Conservation (phyloP, 64 coral and sea anemone species). For the Porites australiensis region DNA sequence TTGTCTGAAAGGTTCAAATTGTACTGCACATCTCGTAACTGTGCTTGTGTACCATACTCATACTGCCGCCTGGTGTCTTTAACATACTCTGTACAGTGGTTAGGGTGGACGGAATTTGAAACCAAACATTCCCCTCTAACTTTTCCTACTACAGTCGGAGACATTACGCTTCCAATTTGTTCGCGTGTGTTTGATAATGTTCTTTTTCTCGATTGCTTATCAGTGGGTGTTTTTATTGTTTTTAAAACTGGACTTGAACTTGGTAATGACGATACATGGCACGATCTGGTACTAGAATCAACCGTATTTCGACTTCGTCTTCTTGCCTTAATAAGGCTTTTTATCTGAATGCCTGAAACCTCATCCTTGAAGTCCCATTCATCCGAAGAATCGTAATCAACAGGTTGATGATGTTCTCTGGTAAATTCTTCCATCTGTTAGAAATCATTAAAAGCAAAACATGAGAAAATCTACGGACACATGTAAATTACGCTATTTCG, state of each 20-base stretch:
- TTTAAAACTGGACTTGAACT: neutral
- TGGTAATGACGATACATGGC: neutral
- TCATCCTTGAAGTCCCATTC: constrained; percentile 30
- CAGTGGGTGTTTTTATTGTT: neutral
- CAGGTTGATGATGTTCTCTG: neutral
- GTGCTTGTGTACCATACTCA: neutral
- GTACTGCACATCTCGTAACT: neutral
- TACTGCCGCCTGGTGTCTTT: neutral
- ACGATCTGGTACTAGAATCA: neutral
- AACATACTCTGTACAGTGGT: neutral
- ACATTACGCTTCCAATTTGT: neutral
- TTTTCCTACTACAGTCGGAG: neutral
- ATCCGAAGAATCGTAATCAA: neutral
- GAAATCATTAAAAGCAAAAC: neutral
- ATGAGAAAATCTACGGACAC: too few relatives aligned
- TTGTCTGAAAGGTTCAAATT: neutral
- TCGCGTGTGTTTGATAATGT: neutral
- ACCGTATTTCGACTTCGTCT: neutral
- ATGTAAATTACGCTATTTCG: too few relatives aligned
- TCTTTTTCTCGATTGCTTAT: neutral
- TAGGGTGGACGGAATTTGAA: too few relatives aligned
- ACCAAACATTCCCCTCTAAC: neutral
- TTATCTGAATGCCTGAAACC: neutral
- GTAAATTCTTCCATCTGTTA: neutral
- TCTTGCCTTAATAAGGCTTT: neutral